Base-by-base conservation (phyloP, 2,888 invertebrate genomes). In the Macrostomum cliftonense region DNA sequence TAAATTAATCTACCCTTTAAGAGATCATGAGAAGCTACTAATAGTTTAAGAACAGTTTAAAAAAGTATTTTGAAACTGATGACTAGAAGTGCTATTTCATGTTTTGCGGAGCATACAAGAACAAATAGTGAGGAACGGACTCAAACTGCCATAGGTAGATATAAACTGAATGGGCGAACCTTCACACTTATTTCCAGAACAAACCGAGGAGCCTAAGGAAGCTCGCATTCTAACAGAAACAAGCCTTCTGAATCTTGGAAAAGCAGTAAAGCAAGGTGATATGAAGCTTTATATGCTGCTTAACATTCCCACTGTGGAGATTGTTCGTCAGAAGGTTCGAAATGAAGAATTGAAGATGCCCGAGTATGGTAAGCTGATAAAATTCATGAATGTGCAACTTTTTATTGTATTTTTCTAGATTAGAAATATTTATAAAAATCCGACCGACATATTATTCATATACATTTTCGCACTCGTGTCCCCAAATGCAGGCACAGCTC, bases 181-280 rank as follows among this genome's bases (percentile, higher is more conserved):
- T n/a, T n/a, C n/a, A n/a, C n/a, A 7, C 28, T 28, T 9, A 7
- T 28, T 28, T 28, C 9, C 28, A 28, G 28, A 28, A 28, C 28
- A 28, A 28, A 4, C 28, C 5, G 28, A 28, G 28, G 28, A 28
- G 28, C 28, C 4, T 7, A 53, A 53, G 46, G 53, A 53, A 43
- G 52, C 49, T 4, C 49, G 46, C 28, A 49, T 53, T 12, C 43
- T 53, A 13, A 46, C 53, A 2, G 53, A 52, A 14, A 42, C 46
- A 42, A 53, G 53, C 42, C 49, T 53, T 2, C 36, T 45, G 1
- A 37, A 39, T 37, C 42, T 53, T 38, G 52, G 39, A 9, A 49
- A 49, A 28, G 52, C 52, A 42, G 21, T 53, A n/a, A 52, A 28
- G 5, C 11, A 46, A 11, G 39, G 28, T 16, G 14, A 43, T 11